phyloP scores from a whole-genome alignment of 2,888 invertebrate species.

The Mythimna lalbum region DNA sequence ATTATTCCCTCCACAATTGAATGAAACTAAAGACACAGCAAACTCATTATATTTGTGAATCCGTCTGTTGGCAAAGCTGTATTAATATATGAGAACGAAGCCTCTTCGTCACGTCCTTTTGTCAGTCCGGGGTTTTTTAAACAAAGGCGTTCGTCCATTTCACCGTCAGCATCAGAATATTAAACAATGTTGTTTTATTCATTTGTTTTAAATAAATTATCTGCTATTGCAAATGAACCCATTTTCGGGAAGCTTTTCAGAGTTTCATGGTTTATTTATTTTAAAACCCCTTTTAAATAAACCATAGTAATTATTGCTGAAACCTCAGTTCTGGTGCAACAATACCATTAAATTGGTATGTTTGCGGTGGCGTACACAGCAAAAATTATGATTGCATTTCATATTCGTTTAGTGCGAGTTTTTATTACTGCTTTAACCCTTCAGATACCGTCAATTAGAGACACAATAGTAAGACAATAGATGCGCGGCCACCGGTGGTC shows the following conservation, averaged over 20 bases:
- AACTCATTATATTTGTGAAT: slow-evolving; percentile 62
- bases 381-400: slow-evolving; percentile 49
- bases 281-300: slow-evolving; percentile 39
- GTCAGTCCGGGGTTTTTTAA: slow-evolving; percentile 42
- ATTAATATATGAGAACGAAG: slow-evolving; percentile 49
- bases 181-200: slow-evolving; percentile 57
- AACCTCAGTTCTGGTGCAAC: slow-evolving; percentile 34
- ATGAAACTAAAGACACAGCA: slow-evolving; percentile 36
- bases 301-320: slow-evolving; percentile 34
- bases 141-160: slow-evolving; percentile 49
- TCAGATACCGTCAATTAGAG: no score
- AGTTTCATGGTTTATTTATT: slow-evolving; percentile 53
- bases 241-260: slow-evolving; percentile 29
- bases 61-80: slow-evolving; percentile 41
- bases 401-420: slow-evolving; percentile 35
- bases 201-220: slow-evolving; percentile 58
- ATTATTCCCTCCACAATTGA: slow-evolving; percentile 37
- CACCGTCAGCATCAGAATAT: slow-evolving; percentile 41
- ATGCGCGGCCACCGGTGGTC: no score
- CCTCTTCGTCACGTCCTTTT: slow-evolving; percentile 43
- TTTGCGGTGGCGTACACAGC: slow-evolving; percentile 33
- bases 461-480: no score
- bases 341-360: slow-evolving; percentile 43
- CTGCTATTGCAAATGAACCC: slow-evolving; percentile 49
- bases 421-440: slow-evolving; percentile 40